Percentiles rank a stretch among this genome's conserved stretches.
Evolutionary conservation across 1,140 invertebrate species (phyloP).

Genomic region (Pogonomyrmex barbatus): DNA sequence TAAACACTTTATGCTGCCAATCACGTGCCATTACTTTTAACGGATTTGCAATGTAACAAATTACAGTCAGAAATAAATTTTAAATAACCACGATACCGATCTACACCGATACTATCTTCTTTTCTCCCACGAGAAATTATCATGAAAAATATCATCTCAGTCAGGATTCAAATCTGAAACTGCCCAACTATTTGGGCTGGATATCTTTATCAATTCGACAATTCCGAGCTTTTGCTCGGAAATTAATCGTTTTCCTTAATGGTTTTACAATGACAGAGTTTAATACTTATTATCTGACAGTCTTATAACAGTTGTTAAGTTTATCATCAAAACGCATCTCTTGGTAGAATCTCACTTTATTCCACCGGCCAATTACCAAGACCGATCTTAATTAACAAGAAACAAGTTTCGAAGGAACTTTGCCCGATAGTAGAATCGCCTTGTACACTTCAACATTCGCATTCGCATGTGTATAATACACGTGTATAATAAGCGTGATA

Average conservation of each 20-base stretch:
- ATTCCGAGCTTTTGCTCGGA: no score
- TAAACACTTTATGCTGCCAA: no score
- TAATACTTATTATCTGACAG: neutral
- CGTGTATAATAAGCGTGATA: neutral
- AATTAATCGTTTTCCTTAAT: neutral
- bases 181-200: no score
- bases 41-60: no score
- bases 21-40: no score
- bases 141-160: no score
- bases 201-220: no score
- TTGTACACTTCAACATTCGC: neutral
- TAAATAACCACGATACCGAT: no score
- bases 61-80: no score
- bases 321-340: neutral
- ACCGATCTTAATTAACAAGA: slow-evolving; percentile 33
- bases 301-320: slow-evolving; percentile 11
- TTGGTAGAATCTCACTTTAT: neutral
- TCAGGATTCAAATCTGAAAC: no score
- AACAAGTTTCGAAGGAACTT: neutral
- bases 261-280: slow-evolving; percentile 5
- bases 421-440: neutral
- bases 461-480: neutral
- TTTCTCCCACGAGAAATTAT: no score
- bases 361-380: slow-evolving; percentile 18
- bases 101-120: no score